Evolutionary conservation across 2,797 vertebrate species (phyloP).

Genomic region (Microhierax caerulescens): DNA sequence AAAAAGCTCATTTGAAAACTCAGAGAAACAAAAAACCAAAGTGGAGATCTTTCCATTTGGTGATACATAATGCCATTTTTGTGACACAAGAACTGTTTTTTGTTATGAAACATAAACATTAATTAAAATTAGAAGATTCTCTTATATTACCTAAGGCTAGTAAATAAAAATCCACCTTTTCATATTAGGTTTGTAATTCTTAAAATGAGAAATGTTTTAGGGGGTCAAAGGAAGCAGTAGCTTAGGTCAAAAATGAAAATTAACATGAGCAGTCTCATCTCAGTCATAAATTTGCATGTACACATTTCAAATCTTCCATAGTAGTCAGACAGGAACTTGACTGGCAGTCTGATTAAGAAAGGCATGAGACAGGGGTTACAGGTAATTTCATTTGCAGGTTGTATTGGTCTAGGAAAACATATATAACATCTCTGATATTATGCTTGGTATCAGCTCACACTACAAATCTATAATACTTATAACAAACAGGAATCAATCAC

Average conservation of each 20-base stretch:
- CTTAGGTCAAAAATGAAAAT: not conserved
- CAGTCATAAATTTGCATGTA: not conserved
- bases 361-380: not conserved
- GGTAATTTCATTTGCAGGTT: not conserved
- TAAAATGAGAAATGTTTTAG: not conserved
- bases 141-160: not conserved
- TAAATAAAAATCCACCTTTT: not conserved
- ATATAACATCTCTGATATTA: not conserved
- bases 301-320: not conserved
- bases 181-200: not conserved
- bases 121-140: not conserved
- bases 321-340: not conserved
- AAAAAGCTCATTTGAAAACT: not conserved
- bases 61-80: not conserved
- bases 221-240: not conserved
- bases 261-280: not conserved
- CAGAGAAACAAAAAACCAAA: not conserved
- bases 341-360: not conserved
- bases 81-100: not conserved
- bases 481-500: not conserved
- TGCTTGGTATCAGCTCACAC: not conserved
- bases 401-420: not conserved
- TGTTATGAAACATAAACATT: not conserved
- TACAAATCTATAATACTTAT: not conserved
- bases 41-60: not conserved